Evolutionary conservation across 2,113 vertebrate species (phyloP), one percentile per base, ranked within the genome.

Genomic region (Sporophila hypoxantha): DNA sequence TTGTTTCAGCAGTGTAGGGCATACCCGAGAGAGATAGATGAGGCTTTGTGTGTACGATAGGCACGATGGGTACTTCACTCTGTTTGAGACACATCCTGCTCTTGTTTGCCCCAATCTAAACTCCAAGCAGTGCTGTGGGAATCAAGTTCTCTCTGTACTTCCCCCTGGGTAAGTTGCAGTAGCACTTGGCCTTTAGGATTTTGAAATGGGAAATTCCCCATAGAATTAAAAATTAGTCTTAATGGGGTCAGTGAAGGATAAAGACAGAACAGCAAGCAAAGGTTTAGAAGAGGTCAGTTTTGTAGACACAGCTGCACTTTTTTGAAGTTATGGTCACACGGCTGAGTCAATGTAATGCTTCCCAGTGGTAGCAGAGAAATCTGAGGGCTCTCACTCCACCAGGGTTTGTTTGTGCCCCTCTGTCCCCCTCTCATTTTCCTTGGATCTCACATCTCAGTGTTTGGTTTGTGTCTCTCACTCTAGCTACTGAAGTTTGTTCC

Each of bases 401-500:
- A n/a, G 42, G 14, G 17, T 61, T 84, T 55, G 12, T 85, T 69
- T 94, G 44, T 82, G 39, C 18, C 30, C 37, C 14, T 17, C 41
- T 50, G 20, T 78, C 27, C 30, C 32, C 34, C 59, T 56, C 60
- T 89, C 64, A 56, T 52, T 57, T 83, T 44, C 42, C 44, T 18
- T 68, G 60, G 37, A 42, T 88, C 59, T 55, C 42, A 85, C 46
- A 78, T 70, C 52, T 88, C 23, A 7, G 29, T 87, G 62, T 86
- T 84, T 85, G 69, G 26, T 92, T 89, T 91, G 42, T 82, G 16
- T 94, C 90, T 88, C 62, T 55, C 49, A 10, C 57, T 87, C 39
- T 91, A 99, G 99, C 97, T 99, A 87, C 97, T 99, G 92, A 99
- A 99, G 95, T 99, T 99, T 2, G 87, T 99, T 89, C 99, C 99